Percentiles rank a stretch among this genome's conserved stretches.
Evolutionary conservation across 2,797 vertebrate species (phyloP).

Genomic region (Enteromius treurensis): DNA sequence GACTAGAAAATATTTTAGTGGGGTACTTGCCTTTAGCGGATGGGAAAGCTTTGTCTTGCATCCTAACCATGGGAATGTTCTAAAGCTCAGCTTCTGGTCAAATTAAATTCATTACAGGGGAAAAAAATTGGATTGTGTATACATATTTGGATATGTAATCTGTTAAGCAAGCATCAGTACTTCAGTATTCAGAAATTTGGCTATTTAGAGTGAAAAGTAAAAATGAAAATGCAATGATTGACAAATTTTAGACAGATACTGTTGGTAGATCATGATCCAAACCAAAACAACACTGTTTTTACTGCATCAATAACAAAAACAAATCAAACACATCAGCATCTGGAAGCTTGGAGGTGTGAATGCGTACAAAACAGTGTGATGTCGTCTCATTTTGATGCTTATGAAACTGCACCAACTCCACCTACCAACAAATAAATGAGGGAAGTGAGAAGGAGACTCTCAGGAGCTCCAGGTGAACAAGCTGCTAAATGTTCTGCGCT

Average conservation of each 20-base stretch:
- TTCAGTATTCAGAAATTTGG: not conserved
- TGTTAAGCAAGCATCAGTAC: not conserved
- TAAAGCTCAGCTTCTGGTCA: not conserved
- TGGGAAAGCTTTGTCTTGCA: conserved; percentile 8
- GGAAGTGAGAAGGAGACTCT: conserved; percentile 4
- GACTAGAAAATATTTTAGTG: conserved; percentile 11
- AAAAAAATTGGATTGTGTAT: not conserved
- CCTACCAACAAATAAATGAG: conserved; percentile 14
- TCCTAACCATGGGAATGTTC: not conserved
- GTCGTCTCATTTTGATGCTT: conserved; percentile 34
- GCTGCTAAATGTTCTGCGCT: conserved; percentile 40
- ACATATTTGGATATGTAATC: not conserved
- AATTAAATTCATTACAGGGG: not conserved
- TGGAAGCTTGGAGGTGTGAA: conserved; percentile 51
- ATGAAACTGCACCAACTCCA: conserved; percentile 39
- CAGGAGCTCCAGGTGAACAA: conserved; percentile 24
- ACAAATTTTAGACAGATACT: not conserved
- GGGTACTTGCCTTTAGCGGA: not conserved
- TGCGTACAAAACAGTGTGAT: conserved; percentile 46
- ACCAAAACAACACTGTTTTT: conserved; percentile 31
- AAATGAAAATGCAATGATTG: not conserved
- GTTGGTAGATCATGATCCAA: not conserved
- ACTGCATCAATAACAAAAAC: conserved; percentile 39
- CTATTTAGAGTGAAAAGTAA: not conserved
- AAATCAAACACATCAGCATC: conserved; percentile 55